Conservation (phyloP, 1,140 invertebrate genomes). For the Caenorhabditis elegans region DNA sequence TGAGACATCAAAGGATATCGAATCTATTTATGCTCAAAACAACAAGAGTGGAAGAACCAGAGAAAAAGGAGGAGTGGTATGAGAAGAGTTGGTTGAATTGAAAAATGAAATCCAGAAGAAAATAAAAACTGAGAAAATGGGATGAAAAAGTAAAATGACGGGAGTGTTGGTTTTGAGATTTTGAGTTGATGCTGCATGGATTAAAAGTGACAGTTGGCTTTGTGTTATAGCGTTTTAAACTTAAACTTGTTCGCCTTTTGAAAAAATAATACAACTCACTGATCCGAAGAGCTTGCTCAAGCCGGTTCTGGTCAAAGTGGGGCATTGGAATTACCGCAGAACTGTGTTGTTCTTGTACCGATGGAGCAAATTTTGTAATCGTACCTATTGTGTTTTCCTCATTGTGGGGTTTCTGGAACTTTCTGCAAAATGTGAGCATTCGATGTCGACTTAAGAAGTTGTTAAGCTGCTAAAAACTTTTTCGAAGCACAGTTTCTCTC, state of each 20-base stretch:
- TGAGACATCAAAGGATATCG: constrained; percentile 19
- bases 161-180: not conserved
- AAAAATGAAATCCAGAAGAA: not conserved
- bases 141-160: too few species aligned
- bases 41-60: constrained; percentile 9
- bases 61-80: not conserved
- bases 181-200: not conserved
- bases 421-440: not conserved
- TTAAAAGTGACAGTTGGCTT: not conserved
- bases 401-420: not conserved
- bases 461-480: too few species aligned
- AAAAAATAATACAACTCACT: too few species aligned
- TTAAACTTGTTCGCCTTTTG: too few species aligned
- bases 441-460: too few species aligned
- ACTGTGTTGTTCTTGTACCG: not conserved
- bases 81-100: not conserved
- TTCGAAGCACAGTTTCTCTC: too few species aligned
- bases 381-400: not conserved
- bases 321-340: not conserved
- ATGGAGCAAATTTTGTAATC: not conserved
- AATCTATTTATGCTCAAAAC: constrained; percentile 23
- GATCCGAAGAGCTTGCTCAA: not conserved
- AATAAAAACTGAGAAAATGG: not conserved
- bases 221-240: too few species aligned
- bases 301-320: not conserved